A percentile compares a stretch with the other conserved stretches of the same genome.
These are phyloP conservation scores for Gymnorhina tibicen DNA, from an alignment of 2,113 vertebrate genomes.

Conservation along the genomic window DNA sequence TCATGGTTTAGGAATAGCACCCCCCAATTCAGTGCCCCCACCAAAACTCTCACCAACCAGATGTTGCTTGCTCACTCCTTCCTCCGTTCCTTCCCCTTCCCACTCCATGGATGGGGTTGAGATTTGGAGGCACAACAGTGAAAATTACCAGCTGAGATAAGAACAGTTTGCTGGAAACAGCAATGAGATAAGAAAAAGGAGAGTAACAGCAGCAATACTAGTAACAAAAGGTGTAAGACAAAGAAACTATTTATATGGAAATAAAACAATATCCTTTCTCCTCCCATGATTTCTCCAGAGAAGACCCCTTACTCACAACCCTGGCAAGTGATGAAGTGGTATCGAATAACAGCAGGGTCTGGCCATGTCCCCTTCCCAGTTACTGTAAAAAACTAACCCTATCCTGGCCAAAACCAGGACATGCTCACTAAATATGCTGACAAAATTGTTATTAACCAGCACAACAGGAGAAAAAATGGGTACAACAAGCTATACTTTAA, in stretches of 20 bases:
- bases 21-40: neutral
- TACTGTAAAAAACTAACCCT: neutral
- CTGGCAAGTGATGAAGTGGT: neutral
- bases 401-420: neutral
- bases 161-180: neutral
- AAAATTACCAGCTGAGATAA: neutral
- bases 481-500: neutral
- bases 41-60: neutral
- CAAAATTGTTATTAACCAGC: neutral
- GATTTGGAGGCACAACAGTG: neutral
- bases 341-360: neutral
- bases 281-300: neutral
- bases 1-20: neutral
- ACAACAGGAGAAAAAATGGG: neutral
- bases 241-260: neutral
- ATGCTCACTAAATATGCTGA: fast-evolving
- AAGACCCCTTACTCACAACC: neutral
- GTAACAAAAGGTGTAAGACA: neutral
- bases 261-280: neutral
- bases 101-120: neutral
- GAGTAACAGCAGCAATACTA: neutral
- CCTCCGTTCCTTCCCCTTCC: neutral
- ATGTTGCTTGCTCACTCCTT: neutral
- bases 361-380: neutral
- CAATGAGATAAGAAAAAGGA: neutral